Conservation (phyloP, 2,113 vertebrate species). For the Coregonus clupeaformis region DNA sequence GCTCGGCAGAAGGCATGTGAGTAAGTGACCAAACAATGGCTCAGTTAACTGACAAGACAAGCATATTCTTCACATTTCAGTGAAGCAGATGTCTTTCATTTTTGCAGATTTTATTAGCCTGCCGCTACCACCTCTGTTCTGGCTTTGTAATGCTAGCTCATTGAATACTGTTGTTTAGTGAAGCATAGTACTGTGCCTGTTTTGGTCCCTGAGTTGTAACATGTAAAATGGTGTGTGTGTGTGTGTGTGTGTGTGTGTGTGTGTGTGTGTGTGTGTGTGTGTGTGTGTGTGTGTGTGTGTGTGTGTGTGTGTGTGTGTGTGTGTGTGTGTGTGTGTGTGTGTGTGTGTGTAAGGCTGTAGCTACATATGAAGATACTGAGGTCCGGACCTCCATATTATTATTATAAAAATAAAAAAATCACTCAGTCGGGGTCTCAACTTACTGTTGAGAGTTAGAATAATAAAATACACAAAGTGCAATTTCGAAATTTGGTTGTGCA, state of each 20-base stretch:
- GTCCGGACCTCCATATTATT: too few relatives aligned
- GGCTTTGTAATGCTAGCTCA: background rate
- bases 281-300: constrained; percentile 6
- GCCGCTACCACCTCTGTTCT: background rate
- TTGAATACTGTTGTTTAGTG: constrained; percentile 7
- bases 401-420: too few relatives aligned
- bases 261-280: constrained; percentile 5
- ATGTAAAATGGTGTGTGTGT: constrained; percentile 11
- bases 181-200: background rate
- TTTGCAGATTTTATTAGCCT: background rate
- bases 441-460: too few relatives aligned
- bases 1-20: background rate
- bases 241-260: background rate
- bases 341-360: too few relatives aligned
- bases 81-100: background rate
- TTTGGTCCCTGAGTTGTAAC: background rate
- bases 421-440: too few relatives aligned
- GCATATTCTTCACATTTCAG: background rate
- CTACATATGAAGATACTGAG: too few relatives aligned
- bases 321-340: too few relatives aligned
- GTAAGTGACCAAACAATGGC: background rate
- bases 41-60: background rate
- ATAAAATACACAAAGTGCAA: too few relatives aligned
- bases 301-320: background rate
- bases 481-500: too few relatives aligned